These are phyloP conservation scores for Antheraea mylitta DNA, from an alignment of 1,140 invertebrate genomes.

Conservation along the genomic window DNA sequence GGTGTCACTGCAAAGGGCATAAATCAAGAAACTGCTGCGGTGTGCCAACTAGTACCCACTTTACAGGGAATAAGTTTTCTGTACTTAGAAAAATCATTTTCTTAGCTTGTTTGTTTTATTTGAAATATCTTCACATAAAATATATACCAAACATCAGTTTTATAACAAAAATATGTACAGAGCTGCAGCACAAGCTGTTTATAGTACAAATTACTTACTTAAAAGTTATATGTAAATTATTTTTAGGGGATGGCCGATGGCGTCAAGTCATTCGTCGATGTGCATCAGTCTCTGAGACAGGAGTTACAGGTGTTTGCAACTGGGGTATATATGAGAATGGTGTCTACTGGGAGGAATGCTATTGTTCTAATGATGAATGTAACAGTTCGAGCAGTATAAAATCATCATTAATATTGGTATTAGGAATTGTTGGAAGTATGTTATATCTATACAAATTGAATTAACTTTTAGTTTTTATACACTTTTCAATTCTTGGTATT, in stretches of 20 bases:
- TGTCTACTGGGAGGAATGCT: constrained; percentile 97
- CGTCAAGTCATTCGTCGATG: constrained; percentile 93
- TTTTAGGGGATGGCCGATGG: constrained; percentile 94
- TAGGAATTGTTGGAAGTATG: not conserved
- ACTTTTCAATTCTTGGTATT: too few species aligned
- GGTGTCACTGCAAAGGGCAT: too few species aligned
- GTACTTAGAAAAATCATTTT: too few species aligned
- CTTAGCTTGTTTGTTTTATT: too few species aligned
- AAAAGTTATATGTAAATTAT: not conserved
- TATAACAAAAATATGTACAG: too few species aligned
- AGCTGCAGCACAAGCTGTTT: not conserved
- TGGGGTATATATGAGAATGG: constrained; percentile 96
- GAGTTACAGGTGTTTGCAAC: constrained; percentile 94
- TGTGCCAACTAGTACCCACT: too few species aligned
- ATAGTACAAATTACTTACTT: not conserved
- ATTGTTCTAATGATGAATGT: constrained; percentile 94
- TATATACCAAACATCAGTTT: too few species aligned
- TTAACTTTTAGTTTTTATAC: not conserved
- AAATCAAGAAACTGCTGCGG: too few species aligned
- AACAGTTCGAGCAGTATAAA: constrained; percentile 75
- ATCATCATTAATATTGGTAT: not conserved
- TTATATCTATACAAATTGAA: not conserved
- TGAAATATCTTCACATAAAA: too few species aligned
- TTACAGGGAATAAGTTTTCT: too few species aligned
- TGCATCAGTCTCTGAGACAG: constrained; percentile 93